These are phyloP conservation scores for Thaleichthys pacificus DNA, from an alignment of 2,797 vertebrate genomes.

Conservation along the genomic window DNA sequence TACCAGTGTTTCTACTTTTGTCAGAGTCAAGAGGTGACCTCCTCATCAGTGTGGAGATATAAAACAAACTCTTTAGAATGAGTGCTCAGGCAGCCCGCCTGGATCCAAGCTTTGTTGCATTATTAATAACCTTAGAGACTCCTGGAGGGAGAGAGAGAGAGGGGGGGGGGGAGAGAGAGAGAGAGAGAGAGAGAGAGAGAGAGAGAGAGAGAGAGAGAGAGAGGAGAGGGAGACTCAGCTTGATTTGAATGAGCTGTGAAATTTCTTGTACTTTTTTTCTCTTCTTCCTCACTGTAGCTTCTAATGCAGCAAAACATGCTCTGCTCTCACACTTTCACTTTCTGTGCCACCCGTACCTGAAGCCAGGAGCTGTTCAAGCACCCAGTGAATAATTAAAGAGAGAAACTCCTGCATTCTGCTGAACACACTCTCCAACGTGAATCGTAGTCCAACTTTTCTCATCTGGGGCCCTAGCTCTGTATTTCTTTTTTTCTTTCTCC, in stretches of 20 bases:
- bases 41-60: not conserved
- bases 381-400: constrained; percentile 60
- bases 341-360: constrained; percentile 53
- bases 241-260: constrained; percentile 48
- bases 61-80: constrained; percentile 61
- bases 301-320: not conserved
- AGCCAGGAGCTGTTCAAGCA: constrained; percentile 60
- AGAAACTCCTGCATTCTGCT: constrained; percentile 43
- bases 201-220: constrained; percentile 1
- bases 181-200: constrained; percentile 15
- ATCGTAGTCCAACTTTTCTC: constrained; percentile 50
- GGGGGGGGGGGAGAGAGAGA: constrained; percentile 27
- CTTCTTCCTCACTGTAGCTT: constrained; percentile 12
- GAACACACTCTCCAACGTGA: constrained; percentile 50
- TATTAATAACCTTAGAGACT: constrained; percentile 63
- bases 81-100: constrained; percentile 42
- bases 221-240: constrained; percentile 33
- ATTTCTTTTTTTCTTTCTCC: not conserved
- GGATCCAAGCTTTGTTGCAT: constrained; percentile 63
- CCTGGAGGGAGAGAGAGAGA: constrained; percentile 36
- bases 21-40: not conserved
- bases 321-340: not conserved
- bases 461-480: constrained; percentile 18
- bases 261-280: constrained; percentile 21
- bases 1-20: too few species aligned